These are phyloP conservation scores for Stomorhina lunata DNA, from an alignment of 2,888 invertebrate genomes.

Conservation along the genomic window DNA sequence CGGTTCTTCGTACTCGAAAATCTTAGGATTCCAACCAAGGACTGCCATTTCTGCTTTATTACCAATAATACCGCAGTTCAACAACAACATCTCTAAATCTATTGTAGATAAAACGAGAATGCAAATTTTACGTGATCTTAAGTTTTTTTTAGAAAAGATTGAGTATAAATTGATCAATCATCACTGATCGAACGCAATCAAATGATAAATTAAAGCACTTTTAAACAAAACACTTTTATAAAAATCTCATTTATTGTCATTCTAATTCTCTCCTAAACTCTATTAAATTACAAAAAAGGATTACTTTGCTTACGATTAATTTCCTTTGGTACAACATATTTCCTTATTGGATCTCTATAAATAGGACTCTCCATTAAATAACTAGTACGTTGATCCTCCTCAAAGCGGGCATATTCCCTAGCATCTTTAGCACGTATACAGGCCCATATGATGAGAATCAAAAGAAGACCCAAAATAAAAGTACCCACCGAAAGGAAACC, in stretches of 20 bases:
- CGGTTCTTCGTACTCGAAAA: too few species aligned
- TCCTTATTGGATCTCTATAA: constrained; percentile 83
- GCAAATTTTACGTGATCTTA: too few species aligned
- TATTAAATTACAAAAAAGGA: constrained; percentile 55
- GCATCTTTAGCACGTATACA: constrained; percentile 81
- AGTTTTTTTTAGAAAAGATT: too few species aligned
- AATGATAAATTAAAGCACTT: too few species aligned
- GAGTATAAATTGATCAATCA: too few species aligned
- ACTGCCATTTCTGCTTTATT: too few species aligned
- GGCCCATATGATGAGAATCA: constrained; percentile 79
- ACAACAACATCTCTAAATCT: too few species aligned
- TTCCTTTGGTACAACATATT: constrained; percentile 81
- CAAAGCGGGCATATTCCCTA: constrained; percentile 82
- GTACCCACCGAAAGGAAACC: constrained; percentile 80
- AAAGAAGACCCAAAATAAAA: constrained; percentile 80
- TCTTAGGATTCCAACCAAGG: too few species aligned
- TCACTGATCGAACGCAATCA: too few species aligned
- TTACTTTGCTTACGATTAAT: constrained; percentile 64
- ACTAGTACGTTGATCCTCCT: constrained; percentile 75
- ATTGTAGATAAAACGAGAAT: too few species aligned
- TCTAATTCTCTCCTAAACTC: neutral
- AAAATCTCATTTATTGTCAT: neutral
- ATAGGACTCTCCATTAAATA: constrained; percentile 81
- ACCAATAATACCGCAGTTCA: too few species aligned
- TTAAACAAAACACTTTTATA: neutral